Evolutionary conservation across 2,888 invertebrate species (phyloP).

Genomic region (Prionchulus punctatus): DNA sequence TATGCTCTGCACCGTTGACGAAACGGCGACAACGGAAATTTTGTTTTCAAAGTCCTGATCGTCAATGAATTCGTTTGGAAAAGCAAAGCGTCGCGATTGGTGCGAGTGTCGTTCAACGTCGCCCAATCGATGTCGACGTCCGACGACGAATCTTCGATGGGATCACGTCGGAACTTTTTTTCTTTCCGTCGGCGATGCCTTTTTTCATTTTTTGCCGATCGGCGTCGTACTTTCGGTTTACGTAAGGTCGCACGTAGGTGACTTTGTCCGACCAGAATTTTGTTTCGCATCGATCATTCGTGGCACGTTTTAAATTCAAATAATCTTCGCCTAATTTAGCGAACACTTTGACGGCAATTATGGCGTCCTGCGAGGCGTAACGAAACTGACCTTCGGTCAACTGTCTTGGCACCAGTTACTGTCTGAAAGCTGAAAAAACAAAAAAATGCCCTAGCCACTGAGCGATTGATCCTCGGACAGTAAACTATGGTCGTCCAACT

Average conservation of each 20-base stretch:
- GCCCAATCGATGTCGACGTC: neutral
- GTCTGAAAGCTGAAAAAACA: neutral
- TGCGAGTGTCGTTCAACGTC: neutral
- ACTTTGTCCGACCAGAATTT: no score
- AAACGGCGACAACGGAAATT: no score
- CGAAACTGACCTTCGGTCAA: neutral
- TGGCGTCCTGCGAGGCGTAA: conserved; percentile 1
- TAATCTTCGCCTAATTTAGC: neutral
- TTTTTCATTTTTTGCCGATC: neutral
- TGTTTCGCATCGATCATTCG: no score
- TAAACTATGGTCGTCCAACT: no score
- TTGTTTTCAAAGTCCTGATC: no score
- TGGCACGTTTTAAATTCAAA: neutral
- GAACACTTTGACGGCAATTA: neutral
- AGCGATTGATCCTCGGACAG: neutral
- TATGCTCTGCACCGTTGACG: no score
- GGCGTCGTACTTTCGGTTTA: neutral
- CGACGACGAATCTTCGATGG: neutral
- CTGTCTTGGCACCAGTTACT: neutral
- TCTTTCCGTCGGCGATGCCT: neutral
- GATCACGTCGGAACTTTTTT: neutral
- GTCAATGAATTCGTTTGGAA: no score
- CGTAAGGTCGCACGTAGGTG: no score
- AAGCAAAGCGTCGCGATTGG: no score
- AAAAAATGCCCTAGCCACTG: neutral